These are phyloP conservation scores for Bombylius major DNA, from an alignment of 2,888 invertebrate species.

Conservation along the genomic window DNA sequence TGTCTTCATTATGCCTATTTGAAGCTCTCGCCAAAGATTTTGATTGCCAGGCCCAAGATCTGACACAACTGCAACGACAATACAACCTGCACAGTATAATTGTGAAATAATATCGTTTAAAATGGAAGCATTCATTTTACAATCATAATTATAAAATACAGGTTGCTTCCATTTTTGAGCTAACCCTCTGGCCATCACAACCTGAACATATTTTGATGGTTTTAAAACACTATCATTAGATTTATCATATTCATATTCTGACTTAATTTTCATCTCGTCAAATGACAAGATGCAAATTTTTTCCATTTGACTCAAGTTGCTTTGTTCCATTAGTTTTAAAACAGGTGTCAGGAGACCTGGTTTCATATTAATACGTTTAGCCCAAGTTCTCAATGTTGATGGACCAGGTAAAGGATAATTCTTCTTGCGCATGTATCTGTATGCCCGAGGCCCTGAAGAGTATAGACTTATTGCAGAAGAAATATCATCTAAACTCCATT, in stretches of 20 bases:
- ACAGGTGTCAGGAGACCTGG: conserved; percentile 8
- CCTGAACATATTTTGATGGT: conserved; percentile 18
- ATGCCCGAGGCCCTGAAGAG: conserved; percentile 7
- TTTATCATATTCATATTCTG: conserved; percentile 16
- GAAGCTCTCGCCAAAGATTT: not conserved
- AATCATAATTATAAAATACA: conserved; percentile 19
- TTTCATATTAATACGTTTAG: conserved; percentile 6
- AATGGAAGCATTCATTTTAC: conserved; percentile 14
- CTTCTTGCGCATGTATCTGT: conserved; percentile 5
- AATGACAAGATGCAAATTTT: conserved; percentile 14
- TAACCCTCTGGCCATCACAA: conserved; percentile 18
- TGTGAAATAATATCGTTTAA: conserved; percentile 12
- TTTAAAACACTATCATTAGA: conserved; percentile 14
- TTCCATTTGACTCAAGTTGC: conserved; percentile 1
- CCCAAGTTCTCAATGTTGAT: conserved; percentile 10
- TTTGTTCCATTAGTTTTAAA: conserved; percentile 5
- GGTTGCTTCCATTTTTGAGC: conserved; percentile 19
- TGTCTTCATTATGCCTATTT: not conserved
- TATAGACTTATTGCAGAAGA: conserved; percentile 7
- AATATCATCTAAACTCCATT: conserved; percentile 11
- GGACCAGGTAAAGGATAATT: conserved; percentile 9
- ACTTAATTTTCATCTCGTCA: conserved; percentile 19
- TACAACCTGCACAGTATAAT: conserved; percentile 16
- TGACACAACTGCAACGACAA: conserved; percentile 18
- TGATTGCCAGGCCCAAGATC: conserved; percentile 14